Evolutionary conservation across 2,888 invertebrate species (phyloP), one percentile per base, ranked within the genome.

Genomic region (Drosophila multiciliata): DNA sequence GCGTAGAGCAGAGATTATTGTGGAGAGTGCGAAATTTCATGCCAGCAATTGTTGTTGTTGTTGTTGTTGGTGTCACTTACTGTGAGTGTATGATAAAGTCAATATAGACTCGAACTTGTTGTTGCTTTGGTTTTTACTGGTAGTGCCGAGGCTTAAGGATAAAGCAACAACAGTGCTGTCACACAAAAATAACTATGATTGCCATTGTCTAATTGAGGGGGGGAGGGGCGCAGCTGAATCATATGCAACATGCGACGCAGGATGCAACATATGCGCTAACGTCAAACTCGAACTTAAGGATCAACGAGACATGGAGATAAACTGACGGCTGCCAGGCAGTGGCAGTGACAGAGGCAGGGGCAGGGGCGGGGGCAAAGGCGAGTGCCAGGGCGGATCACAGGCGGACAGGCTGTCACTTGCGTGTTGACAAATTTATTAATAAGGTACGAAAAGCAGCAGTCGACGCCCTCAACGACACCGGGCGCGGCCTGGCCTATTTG

Each of bases 401-500:
- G 80, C 82, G 84, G 91, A 86, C 89, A 87, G 90, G 76, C 90
- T 89, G 90, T 90, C 90, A 90, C 75, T 86, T 83, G 89, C 83
- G 91, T 91, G 91, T 91, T 91, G 91, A 91, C 91, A 91, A 91
- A 91, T 91, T 91, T 91, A 91, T 91, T 91, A 91, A 92, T 92
- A 91, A 91, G 91, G 90, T 85, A 86, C 86, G 91, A 90, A 89
- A 80, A 66, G 74, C 80, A 77, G 82, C 84, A 78, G 80, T 78
- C 81, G 78, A 87, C 88, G 85, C 82, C 85, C 85, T 89, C 83
- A 85, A 82, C 68, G 64, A 80, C 75, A 82, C 73, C 81, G 75
- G 83, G 83, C 75, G 80, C 75, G 88, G 88, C 88, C 50, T 77
- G 82, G 76, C 87, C 83, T 83, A 89, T 89, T 82, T 89, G 84